Conservation (phyloP, 2,888 invertebrate genomes). For the Ecliptopera silaceata region DNA sequence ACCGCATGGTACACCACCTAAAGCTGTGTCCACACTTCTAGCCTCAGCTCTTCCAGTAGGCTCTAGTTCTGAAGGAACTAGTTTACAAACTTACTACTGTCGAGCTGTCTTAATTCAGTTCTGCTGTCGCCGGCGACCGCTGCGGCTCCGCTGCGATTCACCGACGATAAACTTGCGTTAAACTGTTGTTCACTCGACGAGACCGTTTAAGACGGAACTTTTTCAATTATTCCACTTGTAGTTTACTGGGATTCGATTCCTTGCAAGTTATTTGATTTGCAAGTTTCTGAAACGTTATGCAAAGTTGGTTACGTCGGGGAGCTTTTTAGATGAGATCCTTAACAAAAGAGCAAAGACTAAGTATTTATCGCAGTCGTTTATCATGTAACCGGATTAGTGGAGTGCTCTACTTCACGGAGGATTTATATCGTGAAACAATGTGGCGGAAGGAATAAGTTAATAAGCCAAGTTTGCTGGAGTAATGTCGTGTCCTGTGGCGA, state of each 20-base stretch:
- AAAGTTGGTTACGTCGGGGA: slow-evolving; percentile 31
- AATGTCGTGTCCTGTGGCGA: slow-evolving; percentile 16
- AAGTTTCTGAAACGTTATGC: slow-evolving; percentile 43
- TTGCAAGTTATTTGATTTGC: slow-evolving; percentile 57
- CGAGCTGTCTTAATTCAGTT: slow-evolving; percentile 65
- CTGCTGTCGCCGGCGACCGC: slow-evolving; percentile 55
- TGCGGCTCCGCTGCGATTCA: slow-evolving; percentile 47
- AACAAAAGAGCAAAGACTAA: slow-evolving; percentile 30
- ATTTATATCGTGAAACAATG: slow-evolving; percentile 16
- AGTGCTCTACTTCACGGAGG: slow-evolving; percentile 9
- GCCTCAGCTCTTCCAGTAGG: slow-evolving; percentile 38
- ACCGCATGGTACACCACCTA: too few species aligned
- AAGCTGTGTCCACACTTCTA: not conserved
- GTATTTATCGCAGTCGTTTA: slow-evolving; percentile 18
- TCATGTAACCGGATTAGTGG: slow-evolving; percentile 22
- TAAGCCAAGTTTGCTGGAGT: slow-evolving; percentile 20
- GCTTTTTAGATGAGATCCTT: slow-evolving; percentile 28
- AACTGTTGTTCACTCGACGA: slow-evolving; percentile 50
- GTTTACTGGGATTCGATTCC: slow-evolving; percentile 56
- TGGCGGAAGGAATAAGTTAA: slow-evolving; percentile 16
- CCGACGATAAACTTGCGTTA: slow-evolving; percentile 52
- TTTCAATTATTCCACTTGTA: slow-evolving; percentile 60
- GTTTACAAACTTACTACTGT: slow-evolving; percentile 58
- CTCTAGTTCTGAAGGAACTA: slow-evolving; percentile 40
- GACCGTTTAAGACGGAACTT: slow-evolving; percentile 57